Conservation (phyloP, 2,797 vertebrate genomes). For the Pachyuromys duprasi region DNA sequence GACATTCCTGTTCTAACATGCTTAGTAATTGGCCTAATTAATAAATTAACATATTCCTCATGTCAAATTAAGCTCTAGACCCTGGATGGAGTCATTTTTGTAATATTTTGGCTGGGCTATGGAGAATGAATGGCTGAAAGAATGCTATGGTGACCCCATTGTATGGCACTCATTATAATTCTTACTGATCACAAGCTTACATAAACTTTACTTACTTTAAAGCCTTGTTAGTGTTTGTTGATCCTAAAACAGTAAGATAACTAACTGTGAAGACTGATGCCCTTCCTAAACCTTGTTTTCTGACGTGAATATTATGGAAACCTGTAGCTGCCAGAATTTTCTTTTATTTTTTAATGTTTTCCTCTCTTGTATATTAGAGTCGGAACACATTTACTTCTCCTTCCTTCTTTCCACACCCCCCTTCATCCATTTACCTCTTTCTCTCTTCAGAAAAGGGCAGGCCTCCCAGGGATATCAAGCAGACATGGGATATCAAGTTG, state of each 20-base stretch:
- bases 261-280: neutral
- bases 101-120: neutral
- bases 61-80: neutral
- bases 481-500: neutral
- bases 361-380: neutral
- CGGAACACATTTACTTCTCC: neutral
- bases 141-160: neutral
- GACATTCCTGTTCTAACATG: neutral
- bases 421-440: neutral
- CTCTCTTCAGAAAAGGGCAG: neutral
- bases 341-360: neutral
- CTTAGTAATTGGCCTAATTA: neutral
- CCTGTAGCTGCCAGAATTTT: neutral
- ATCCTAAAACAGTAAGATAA: neutral
- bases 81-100: neutral
- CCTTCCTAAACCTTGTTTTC: neutral
- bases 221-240: neutral
- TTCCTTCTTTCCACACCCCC: neutral
- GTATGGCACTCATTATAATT: neutral
- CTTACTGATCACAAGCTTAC: slow-evolving; percentile 2
- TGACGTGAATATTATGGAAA: neutral
- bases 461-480: neutral
- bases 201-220: slow-evolving; percentile 3
- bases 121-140: neutral
- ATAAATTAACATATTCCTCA: neutral